phyloP scores from a whole-genome alignment of 1,140 invertebrate species.

The Microplitis demolitor region DNA sequence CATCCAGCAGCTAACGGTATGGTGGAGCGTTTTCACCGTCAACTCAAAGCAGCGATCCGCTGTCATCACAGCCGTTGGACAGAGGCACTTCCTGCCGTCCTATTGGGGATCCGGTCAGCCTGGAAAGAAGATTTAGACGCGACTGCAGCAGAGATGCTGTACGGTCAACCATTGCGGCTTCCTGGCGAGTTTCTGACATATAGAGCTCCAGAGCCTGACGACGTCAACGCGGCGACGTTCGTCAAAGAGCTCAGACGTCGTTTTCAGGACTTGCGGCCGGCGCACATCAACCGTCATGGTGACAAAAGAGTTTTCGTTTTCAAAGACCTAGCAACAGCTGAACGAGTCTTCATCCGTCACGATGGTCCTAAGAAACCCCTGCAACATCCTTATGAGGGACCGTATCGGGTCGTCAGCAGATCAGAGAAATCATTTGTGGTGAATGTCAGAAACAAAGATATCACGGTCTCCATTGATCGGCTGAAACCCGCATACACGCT shows the following conservation, averaged over 20 bases:
- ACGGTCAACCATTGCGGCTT: conserved; percentile 30
- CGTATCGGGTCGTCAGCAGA: neutral
- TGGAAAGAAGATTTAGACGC: conserved; percentile 28
- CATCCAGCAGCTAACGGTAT: too few species aligned
- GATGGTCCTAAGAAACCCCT: conserved; percentile 43
- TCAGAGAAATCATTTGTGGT: neutral
- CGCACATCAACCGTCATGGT: too few species aligned
- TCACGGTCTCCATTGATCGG: conserved; percentile 15
- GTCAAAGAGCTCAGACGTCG: conserved; percentile 22
- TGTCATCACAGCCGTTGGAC: conserved; percentile 34
- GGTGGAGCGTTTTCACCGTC: too few species aligned
- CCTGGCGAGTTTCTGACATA: conserved; percentile 32
- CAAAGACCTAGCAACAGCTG: conserved; percentile 33
- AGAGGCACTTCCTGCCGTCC: conserved; percentile 42
- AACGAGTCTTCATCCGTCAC: conserved; percentile 48
- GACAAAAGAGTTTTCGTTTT: conserved; percentile 29
- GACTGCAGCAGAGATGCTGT: conserved; percentile 33
- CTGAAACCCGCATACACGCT: conserved; percentile 21
- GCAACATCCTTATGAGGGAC: conserved; percentile 34
- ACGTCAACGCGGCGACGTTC: conserved; percentile 7
- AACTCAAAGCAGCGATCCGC: too few species aligned
- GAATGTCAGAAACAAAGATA: neutral
- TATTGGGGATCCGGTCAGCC: conserved; percentile 42
- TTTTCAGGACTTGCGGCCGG: conserved; percentile 18
- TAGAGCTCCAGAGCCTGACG: neutral